phyloP scores from a whole-genome alignment of 2,888 invertebrate genomes.

The Portevinia maculata region DNA sequence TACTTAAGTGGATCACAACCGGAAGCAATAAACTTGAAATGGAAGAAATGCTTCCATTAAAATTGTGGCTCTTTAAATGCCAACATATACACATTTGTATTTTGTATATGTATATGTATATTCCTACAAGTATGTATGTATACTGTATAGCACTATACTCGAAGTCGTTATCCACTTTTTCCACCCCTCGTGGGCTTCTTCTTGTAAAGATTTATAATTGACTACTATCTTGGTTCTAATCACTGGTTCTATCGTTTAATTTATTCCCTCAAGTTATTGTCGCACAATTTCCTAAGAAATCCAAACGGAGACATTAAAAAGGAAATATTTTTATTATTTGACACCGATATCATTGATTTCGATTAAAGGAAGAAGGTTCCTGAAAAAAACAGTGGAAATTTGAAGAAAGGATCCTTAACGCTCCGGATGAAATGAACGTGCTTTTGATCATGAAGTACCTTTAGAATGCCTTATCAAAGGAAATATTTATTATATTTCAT shows the following conservation, averaged over 20 bases:
- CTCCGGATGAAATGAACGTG: too few relatives aligned
- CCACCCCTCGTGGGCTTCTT: background rate
- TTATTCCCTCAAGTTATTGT: slow-evolving; percentile 48
- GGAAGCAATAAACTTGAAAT: slow-evolving; percentile 66
- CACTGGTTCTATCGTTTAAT: slow-evolving; percentile 45
- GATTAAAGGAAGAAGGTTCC: background rate
- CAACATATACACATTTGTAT: too few relatives aligned
- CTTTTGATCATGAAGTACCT: too few relatives aligned
- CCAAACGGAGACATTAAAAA: slow-evolving; percentile 18
- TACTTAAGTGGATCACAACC: slow-evolving; percentile 75
- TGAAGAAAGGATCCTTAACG: too few relatives aligned
- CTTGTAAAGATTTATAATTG: slow-evolving; percentile 17
- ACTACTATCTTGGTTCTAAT: slow-evolving; percentile 51
- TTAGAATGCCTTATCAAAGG: too few relatives aligned
- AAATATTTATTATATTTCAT: too few relatives aligned
- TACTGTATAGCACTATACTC: background rate
- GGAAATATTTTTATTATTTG: slow-evolving; percentile 14
- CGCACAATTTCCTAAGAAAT: slow-evolving; percentile 26
- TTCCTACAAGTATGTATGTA: background rate
- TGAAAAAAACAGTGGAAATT: too few relatives aligned
- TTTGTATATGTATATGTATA: too few relatives aligned
- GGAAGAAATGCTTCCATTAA: slow-evolving; percentile 48
- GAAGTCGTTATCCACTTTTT: background rate
- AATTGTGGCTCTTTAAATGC: slow-evolving; percentile 43
- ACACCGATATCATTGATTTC: slow-evolving; percentile 27